Evolutionary conservation across 2,888 invertebrate genomes (phyloP), one percentile per base, ranked within the genome.

Genomic region (Lepidochrysops patricia): DNA sequence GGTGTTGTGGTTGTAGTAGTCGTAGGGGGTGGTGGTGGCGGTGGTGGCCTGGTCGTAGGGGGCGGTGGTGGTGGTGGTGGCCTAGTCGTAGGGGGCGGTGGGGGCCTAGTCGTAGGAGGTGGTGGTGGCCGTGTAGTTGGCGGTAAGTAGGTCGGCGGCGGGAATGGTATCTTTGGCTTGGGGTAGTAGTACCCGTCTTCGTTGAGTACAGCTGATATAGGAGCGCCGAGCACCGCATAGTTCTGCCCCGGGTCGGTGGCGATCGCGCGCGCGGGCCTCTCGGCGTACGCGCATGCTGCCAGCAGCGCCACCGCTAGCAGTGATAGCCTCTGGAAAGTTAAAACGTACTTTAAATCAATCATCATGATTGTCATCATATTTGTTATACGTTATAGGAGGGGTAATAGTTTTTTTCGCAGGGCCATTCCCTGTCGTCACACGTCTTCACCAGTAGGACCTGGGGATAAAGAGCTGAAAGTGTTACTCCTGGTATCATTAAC

Each of bases 121-220:
- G 65, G 63, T 13, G 67, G 66, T 12, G 64, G 60, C 23, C 70
- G 65, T 9, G 67, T 64, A 25, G 66, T 61, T n/a, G 67, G 59
- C n/a, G 62, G 56, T 25, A 66, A 60, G 34, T 65, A 57, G 4
- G 68, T 69, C 4, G 72, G 84, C 4, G 82, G 82, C 6, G 87
- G 86, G 71, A 87, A 87, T 0, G 84, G 88, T 9, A 82, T 73
- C 66, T 78, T 80, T 23, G 85, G 85, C 62, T 86, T 83, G 12
- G 86, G 85, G 70, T 88, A 89, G 72, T 86, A 87, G 70, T 89
- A 89, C 2, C 89, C 89, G 70, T 89, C 89, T 64, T 89, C 88
- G 60, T 89, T 71, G 0, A 87, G 70, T 48, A 76, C 74, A 0
- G 84, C 81, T 25, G 75, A 74, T 67, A 88, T 86, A 0, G 84